Evolutionary conservation across 2,113 vertebrate species (phyloP), one percentile per base, ranked within the genome.

Genomic region (Xenus cinereus): DNA sequence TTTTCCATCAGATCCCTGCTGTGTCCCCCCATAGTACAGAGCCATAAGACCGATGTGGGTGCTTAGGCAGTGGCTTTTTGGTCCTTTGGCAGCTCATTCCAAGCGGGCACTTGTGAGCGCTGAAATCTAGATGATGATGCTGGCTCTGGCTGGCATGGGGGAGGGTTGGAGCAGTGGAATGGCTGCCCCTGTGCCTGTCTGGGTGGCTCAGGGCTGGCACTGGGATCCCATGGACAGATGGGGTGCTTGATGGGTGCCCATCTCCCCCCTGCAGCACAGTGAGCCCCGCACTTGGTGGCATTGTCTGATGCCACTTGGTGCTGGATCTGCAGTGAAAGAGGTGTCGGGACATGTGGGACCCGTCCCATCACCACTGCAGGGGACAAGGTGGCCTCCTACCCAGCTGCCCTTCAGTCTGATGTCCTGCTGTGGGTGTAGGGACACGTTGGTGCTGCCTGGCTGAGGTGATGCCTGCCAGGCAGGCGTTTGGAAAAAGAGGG

Each of bases 11-110:
- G 2, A 39, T 37, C 35, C 13, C 27, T 30, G 6, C 21, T 0
- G 0, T 6, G 0, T 8, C 54, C 8, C 37, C 33, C 18, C 0
- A 0, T 20, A 0, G 7, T 4, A 17, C 0, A 0, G 23, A 33
- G 41, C 16, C 4, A 0, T 21, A 0, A 30, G 27, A 10, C 6
- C 0, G 0, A 4, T 4, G 30, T 1, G 4, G 45, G 18, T 9
- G 60, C 60, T 23, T 12, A 4, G 45, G 20, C 45, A 4, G 27
- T 0, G n/a, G 16, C 14, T 87, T 10, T 27, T 39, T 6, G 62
- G 48, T 74, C 41, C 32, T 69, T 50, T 6, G 17, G 46, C 53
- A 7, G 32, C 43, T 51, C 8, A 0, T 81, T 32, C 50, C 21
- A 4, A 7, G 35, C 0, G 4, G 66, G 48, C 1, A 1, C 22